These are phyloP conservation scores for Pteruthius melanotis DNA, from an alignment of 2,113 vertebrate species.

Conservation along the genomic window DNA sequence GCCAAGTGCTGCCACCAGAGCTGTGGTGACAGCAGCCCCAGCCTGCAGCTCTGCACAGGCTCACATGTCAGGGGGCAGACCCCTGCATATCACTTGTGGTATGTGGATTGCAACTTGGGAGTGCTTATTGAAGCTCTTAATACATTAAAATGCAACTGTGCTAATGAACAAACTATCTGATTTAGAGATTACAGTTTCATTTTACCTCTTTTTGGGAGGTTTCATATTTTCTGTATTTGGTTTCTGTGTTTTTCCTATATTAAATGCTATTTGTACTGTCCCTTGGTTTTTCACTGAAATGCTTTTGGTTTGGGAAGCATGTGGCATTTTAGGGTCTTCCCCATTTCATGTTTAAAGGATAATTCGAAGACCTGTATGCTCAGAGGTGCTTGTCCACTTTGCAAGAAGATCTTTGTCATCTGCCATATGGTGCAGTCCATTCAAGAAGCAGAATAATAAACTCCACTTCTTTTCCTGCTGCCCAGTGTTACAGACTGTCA, in stretches of 20 bases:
- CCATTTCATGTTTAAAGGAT: neutral
- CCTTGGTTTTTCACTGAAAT: neutral
- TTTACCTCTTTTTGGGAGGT: neutral
- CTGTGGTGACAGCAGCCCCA: neutral
- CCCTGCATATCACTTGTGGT: neutral
- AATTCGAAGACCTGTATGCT: neutral
- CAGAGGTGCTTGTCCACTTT: neutral
- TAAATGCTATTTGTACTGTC: neutral
- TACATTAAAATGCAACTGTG: neutral
- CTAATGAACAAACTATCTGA: neutral
- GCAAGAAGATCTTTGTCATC: neutral
- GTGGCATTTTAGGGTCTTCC: neutral
- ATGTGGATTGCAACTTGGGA: neutral
- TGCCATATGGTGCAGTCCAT: accelerated
- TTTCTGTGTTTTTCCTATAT: neutral
- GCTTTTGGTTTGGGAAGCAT: neutral
- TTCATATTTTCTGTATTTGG: neutral
- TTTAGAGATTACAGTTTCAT: neutral
- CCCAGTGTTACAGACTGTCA: neutral
- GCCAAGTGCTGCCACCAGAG: neutral
- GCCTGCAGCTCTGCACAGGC: neutral
- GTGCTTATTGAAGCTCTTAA: neutral
- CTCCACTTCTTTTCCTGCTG: neutral
- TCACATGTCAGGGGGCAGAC: neutral
- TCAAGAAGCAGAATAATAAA: neutral